A percentile compares a stretch with the other conserved stretches of the same genome.
Conservation (phyloP, 2,797 vertebrate genomes). For the Myripristis jacobus region DNA sequence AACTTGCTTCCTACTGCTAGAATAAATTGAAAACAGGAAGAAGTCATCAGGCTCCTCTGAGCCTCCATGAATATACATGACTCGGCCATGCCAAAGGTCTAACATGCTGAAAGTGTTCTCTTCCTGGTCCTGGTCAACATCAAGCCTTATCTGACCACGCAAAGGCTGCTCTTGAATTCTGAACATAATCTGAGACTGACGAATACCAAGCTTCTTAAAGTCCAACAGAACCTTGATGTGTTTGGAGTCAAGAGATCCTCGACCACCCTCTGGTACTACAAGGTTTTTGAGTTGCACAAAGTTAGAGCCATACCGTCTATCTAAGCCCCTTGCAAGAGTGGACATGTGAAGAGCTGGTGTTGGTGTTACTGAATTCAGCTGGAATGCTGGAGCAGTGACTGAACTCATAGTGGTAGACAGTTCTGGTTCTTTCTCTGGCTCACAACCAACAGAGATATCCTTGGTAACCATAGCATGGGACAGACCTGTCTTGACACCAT, state of each 20-base stretch:
- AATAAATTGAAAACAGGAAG: conserved; percentile 89
- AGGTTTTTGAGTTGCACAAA: conserved; percentile 88
- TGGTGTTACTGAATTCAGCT: conserved; percentile 64
- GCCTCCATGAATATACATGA: conserved; percentile 90
- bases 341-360: conserved; percentile 67
- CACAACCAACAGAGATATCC: conserved; percentile 92
- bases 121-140: conserved; percentile 80
- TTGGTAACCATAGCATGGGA: conserved; percentile 87
- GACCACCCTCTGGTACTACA: conserved; percentile 87
- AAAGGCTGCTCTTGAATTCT: conserved; percentile 84
- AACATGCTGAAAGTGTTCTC: conserved; percentile 88
- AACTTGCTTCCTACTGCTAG: conserved; percentile 83
- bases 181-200: conserved; percentile 90
- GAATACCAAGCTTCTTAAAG: conserved; percentile 86
- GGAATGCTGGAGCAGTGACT: conserved; percentile 45
- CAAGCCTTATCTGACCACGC: conserved; percentile 87
- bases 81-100: conserved; percentile 88
- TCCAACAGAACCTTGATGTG: conserved; percentile 89
- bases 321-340: conserved; percentile 78
- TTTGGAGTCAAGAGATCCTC: conserved; percentile 86
- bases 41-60: conserved; percentile 88
- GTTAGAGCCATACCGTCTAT: conserved; percentile 74
- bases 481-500: conserved; percentile 83
- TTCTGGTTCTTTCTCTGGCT: conserved; percentile 77
- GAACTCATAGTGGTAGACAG: conserved; percentile 57